Evolutionary conservation across 2,888 invertebrate genomes (phyloP), one percentile per base, ranked within the genome.

Genomic region (Dermolepida albohirtum): DNA sequence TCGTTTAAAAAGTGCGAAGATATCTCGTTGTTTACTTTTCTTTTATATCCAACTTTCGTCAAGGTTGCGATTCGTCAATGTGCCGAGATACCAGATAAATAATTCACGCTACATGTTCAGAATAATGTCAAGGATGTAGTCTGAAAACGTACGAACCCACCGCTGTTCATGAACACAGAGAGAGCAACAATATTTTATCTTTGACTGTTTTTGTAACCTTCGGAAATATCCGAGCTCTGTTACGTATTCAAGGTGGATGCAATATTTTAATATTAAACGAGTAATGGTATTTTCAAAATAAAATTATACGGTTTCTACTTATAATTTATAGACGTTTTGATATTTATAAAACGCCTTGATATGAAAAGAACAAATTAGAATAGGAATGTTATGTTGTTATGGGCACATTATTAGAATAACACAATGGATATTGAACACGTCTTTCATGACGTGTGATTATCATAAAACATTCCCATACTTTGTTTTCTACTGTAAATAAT

Each of bases 51-150:
- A 62, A 47, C 59, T 62, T 62, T 34, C 47, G 39, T 49, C 59
- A 62, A 62, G 59, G 59, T 62, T 62, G 59, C 59, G 59, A 62
- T 62, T 47, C 34, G 59, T 62, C 47, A 62, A 47, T 34, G 59
- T n/a, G 47, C 47, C 39, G 59, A 62, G 59, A 62, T 62, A 47
- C 47, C 47, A 43, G 29, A 6, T 62, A 47, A 62, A 62, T 62
- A 62, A 62, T 62, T 62, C 59, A 62, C 47, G 47, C 47, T 16
- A 47, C 59, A 62, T 62, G 59, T 39, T 43, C 59, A 47, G 59
- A 62, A 62, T 62, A 62, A 62, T 62, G 47, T 62, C 59, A 62
- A 62, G 59, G 59, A 62, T 62, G 44, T 39, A 34, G 59, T 34
- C 34, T 34, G 29, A 62, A 62, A 62, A 22, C 44, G 17, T 34